phyloP scores from a whole-genome alignment of 2,113 vertebrate genomes.

The Heliornis fulica region DNA sequence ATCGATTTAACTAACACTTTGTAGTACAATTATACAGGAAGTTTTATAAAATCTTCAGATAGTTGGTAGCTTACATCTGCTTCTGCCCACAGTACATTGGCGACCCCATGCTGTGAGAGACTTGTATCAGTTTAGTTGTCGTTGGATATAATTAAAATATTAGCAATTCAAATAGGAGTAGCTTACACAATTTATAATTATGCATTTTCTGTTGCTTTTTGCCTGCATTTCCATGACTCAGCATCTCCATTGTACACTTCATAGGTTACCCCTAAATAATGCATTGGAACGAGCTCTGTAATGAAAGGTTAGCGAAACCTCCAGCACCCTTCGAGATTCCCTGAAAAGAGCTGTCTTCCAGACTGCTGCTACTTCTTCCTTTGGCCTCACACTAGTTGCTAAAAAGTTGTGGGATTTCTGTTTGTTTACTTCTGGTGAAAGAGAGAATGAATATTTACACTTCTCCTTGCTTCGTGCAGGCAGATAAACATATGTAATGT shows the following conservation, averaged over 20 bases:
- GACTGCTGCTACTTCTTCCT: not conserved
- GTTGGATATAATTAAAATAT: not conserved
- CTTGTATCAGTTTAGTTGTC: not conserved
- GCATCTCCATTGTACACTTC: not conserved
- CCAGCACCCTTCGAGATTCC: not conserved
- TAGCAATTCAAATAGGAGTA: not conserved
- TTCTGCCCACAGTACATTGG: not conserved
- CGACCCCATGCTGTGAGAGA: not conserved
- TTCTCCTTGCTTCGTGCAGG: not conserved
- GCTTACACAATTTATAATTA: not conserved
- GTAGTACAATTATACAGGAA: not conserved
- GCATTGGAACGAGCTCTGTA: not conserved
- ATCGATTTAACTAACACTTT: not conserved
- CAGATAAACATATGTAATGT: not conserved
- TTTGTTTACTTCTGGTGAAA: not conserved
- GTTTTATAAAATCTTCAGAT: not conserved
- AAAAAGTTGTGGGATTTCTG: not conserved
- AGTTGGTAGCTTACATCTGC: rapidly evolving
- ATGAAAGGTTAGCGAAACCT: not conserved
- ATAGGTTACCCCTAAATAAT: not conserved
- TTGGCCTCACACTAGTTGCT: not conserved
- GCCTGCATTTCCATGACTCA: rapidly evolving
- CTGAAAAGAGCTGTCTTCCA: not conserved
- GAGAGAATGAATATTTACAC: not conserved
- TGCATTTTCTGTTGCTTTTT: not conserved